Evolutionary conservation across 1,140 invertebrate species (phyloP), one percentile per base, ranked within the genome.

Genomic region (Sogatella furcifera): DNA sequence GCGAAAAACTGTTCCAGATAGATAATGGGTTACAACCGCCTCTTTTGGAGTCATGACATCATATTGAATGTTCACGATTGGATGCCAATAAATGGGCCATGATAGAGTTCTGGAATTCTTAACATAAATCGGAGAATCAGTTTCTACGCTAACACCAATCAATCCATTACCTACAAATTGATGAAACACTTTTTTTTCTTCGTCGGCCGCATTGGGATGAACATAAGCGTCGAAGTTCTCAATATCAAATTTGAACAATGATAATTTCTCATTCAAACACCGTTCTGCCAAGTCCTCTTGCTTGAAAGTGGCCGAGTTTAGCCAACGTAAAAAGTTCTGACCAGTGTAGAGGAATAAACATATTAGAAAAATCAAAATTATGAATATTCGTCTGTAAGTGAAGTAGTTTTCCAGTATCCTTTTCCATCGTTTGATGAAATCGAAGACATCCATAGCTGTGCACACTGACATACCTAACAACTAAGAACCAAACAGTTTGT

Each of bases 151-250:
- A 21, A 86, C 65, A 0, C 85, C 88, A 64, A 90, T 74, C 54
- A 84, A 73, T 4, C 89, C 89, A 77, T 93, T 91, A 56, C 88
- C 89, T 28, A 89, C 78, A 71, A 89, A 90, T 67, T 86, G 84
- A 67, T 86, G 77, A 70, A 82, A 88, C 57, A 78, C 74, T 54
- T 80, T 75, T 62, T 83, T 80, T 31, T 80, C 70, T 22, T 74
- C 69, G 5, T 76, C 73, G 52, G 77, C 67, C 54, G 81, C 79
- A 66, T 80, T 71, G 62, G 80, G 79, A 62, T 82, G 76, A 60
- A 90, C 76, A 69, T 86, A 84, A 13, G 81, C 84, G 73, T 89
- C 84, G 67, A 84, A 84, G 55, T 83, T 78, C 19, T 73, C 69
- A 43, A 80, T 72, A 65, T 83, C 80, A 4, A 75, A 70, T 64